phyloP scores from a whole-genome alignment of 2,113 vertebrate genomes.

The Bujurquina vittata region DNA sequence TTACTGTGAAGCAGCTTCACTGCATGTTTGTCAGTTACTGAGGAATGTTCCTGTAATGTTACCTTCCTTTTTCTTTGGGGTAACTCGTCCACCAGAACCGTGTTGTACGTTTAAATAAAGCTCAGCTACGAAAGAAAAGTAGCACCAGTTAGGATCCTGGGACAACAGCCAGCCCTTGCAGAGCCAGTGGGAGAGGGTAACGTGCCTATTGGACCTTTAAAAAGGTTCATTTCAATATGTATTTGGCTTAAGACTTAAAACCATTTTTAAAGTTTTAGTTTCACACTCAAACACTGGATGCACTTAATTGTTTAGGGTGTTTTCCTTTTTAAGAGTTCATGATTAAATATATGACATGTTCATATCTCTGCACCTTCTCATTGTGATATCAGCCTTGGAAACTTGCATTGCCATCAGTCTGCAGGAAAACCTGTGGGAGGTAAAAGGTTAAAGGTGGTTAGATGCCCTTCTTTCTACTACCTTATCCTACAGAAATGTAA shows the following conservation, averaged over 20 bases:
- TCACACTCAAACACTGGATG: rapidly evolving
- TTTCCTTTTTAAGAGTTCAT: neutral
- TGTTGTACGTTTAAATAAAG: too few relatives aligned
- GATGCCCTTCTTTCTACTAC: neutral
- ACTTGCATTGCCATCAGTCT: neutral
- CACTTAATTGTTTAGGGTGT: neutral
- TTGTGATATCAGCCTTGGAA: neutral
- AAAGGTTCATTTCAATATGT: neutral
- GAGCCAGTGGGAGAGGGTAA: neutral
- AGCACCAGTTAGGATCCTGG: neutral
- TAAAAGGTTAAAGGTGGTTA: constrained; percentile 25
- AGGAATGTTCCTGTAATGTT: neutral
- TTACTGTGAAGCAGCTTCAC: neutral
- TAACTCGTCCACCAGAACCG: neutral
- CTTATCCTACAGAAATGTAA: neutral
- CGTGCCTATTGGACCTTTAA: neutral
- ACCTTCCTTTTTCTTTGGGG: neutral
- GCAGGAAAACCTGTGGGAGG: neutral
- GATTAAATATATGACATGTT: neutral
- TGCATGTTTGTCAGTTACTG: neutral
- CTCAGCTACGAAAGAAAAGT: neutral
- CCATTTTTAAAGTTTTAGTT: neutral
- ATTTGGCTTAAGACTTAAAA: rapidly evolving
- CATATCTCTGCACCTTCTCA: neutral
- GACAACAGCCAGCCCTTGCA: neutral